Conservation (phyloP, 2,797 vertebrate species). For the Pseudochirops cupreus region DNA sequence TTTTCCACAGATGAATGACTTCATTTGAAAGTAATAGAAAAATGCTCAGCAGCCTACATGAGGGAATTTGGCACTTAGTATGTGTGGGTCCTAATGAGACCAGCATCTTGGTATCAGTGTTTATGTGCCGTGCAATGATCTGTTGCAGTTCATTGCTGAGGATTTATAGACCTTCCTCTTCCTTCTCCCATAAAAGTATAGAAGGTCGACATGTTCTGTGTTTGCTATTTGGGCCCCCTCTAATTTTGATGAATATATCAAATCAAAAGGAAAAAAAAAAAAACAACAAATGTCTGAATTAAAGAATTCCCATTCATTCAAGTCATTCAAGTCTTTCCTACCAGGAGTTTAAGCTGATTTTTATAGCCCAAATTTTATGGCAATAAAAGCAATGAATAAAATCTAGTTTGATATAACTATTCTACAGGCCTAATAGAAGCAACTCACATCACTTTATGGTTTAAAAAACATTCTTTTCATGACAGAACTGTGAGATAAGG, state of each 20-base stretch:
- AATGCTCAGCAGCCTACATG: conserved; percentile 52
- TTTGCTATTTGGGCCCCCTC: neutral
- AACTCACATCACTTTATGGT: neutral
- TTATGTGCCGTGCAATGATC: conserved; percentile 10
- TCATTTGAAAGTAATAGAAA: conserved; percentile 68
- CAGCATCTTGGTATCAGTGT: neutral
- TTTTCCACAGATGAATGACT: conserved; percentile 75
- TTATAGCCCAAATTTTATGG: conserved; percentile 34
- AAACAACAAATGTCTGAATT: conserved; percentile 44
- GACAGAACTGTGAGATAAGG: neutral
- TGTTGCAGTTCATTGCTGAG: neutral
- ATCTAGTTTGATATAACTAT: conserved; percentile 8
- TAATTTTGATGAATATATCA: conserved; percentile 60
- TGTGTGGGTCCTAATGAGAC: conserved; percentile 62
- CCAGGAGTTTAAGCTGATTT: conserved; percentile 25
- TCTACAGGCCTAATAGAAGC: neutral
- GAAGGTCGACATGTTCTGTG: neutral
- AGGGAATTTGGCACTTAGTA: conserved; percentile 62
- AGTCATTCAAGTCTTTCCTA: conserved; percentile 11
- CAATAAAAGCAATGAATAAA: neutral
- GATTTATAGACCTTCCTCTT: conserved; percentile 12
- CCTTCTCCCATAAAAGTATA: conserved; percentile 17
- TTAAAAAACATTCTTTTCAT: neutral
- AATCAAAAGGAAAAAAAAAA: conserved; percentile 37
- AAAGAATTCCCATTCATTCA: neutral